phyloP scores from a whole-genome alignment of 1,140 invertebrate species.

The Tetragnatha versicolor region DNA sequence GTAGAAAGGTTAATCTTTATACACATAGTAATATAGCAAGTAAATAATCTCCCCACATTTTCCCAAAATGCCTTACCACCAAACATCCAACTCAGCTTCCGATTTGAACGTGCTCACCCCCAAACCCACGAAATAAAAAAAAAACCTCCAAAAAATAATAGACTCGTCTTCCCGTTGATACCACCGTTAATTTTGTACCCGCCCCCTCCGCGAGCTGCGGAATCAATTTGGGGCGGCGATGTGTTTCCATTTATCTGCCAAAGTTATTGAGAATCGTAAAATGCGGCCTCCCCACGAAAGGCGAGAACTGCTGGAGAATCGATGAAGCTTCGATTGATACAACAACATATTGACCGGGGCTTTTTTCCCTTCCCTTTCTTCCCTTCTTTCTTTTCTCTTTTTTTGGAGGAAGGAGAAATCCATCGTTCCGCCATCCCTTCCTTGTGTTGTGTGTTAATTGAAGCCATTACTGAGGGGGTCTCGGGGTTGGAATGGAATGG shows the following conservation, averaged over 20 bases:
- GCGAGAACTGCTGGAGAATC: constrained; percentile 52
- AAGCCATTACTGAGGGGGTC: constrained; percentile 21
- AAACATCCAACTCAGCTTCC: too few relatives aligned
- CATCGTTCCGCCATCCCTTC: constrained; percentile 25
- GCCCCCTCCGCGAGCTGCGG: constrained; percentile 6
- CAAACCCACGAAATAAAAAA: too few relatives aligned
- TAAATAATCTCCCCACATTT: too few relatives aligned
- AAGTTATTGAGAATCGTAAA: constrained; percentile 56
- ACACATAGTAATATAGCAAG: too few relatives aligned
- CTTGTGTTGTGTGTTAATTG: constrained; percentile 24
- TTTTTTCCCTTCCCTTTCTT: not conserved
- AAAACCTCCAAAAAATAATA: too few relatives aligned
- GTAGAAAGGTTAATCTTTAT: too few relatives aligned
- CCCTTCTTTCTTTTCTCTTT: constrained; percentile 1
- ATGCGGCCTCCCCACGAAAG: constrained; percentile 46
- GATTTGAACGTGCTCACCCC: too few relatives aligned
- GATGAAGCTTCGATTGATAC: constrained; percentile 52
- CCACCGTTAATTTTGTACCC: constrained; percentile 7
- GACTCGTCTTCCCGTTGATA: too few relatives aligned
- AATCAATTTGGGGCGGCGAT: constrained; percentile 52
- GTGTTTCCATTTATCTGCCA: constrained; percentile 56
- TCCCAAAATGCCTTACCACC: too few relatives aligned
- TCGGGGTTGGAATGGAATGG: not conserved
- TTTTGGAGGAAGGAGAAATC: constrained; percentile 38
- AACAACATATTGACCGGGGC: constrained; percentile 51